phyloP scores from a whole-genome alignment of 2,888 invertebrate genomes.

The Apamea crenata region DNA sequence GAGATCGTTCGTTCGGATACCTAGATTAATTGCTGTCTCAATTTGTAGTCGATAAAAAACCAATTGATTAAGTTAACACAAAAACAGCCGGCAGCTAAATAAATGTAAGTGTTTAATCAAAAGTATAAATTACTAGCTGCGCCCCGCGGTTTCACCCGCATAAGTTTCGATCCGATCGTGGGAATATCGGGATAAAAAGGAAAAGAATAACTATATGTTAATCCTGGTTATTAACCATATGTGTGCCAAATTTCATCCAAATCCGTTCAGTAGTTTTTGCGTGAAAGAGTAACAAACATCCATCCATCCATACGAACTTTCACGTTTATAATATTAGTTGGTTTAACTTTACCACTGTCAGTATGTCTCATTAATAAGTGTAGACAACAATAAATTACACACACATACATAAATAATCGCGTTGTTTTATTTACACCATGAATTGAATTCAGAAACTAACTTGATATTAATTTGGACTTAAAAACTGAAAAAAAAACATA shows the following conservation, averaged over 20 bases:
- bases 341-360: constrained; percentile 23
- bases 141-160: too few relatives aligned
- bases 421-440: constrained; percentile 10
- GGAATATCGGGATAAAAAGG: too few relatives aligned
- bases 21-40: constrained; percentile 53
- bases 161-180: too few relatives aligned
- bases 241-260: too few relatives aligned
- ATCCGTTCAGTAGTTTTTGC: too few relatives aligned
- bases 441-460: constrained; percentile 2
- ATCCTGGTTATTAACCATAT: too few relatives aligned
- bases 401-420: constrained; percentile 21
- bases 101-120: constrained; percentile 52
- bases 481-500: background rate
- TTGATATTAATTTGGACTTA: background rate
- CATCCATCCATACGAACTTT: too few relatives aligned
- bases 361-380: constrained; percentile 30
- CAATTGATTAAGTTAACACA: constrained; percentile 60
- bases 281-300: too few relatives aligned
- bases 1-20: constrained; percentile 32
- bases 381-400: constrained; percentile 37
- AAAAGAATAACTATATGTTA: too few relatives aligned
- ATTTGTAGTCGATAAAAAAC: constrained; percentile 60
- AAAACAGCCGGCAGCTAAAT: constrained; percentile 47
- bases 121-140: constrained; percentile 45
- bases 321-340: too few relatives aligned